These are phyloP conservation scores for Tetragnatha versicolor DNA, from an alignment of 1,140 invertebrate genomes.

Conservation along the genomic window DNA sequence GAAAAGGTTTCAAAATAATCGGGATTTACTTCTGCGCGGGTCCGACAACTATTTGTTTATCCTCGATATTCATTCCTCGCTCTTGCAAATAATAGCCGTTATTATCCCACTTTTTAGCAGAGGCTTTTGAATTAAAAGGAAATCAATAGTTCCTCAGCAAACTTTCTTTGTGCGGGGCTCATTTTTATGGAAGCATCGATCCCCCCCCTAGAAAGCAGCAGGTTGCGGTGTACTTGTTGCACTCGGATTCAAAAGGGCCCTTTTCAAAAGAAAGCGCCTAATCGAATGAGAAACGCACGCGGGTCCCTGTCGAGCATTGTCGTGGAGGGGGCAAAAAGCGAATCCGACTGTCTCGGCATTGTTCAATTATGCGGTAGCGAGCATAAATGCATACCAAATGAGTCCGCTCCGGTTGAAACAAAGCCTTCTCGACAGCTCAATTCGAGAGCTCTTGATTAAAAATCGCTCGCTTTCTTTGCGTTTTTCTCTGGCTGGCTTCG, in stretches of 20 bases:
- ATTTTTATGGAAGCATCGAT: slow-evolving; percentile 21
- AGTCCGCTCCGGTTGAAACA: slow-evolving; percentile 39
- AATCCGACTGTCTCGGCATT: slow-evolving; percentile 37
- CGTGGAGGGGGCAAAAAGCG: slow-evolving; percentile 16
- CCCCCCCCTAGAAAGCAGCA: slow-evolving; percentile 42
- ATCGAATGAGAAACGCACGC: slow-evolving; percentile 53
- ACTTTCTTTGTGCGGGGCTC: slow-evolving; percentile 45
- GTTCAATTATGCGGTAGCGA: slow-evolving; percentile 46
- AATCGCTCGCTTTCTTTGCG: slow-evolving; percentile 39
- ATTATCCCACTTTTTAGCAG: slow-evolving; percentile 49
- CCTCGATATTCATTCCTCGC: slow-evolving; percentile 24
- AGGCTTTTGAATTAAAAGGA: slow-evolving; percentile 53
- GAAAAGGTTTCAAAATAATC: slow-evolving; percentile 6
- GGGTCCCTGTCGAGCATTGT: slow-evolving; percentile 47
- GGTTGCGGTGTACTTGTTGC: slow-evolving; percentile 50
- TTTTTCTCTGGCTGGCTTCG: neutral
- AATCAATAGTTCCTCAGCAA: slow-evolving; percentile 41
- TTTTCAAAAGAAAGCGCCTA: slow-evolving; percentile 38
- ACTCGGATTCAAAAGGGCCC: slow-evolving; percentile 22
- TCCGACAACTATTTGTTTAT: slow-evolving; percentile 19
- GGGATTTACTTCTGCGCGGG: neutral
- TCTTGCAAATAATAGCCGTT: slow-evolving; percentile 33
- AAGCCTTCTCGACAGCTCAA: slow-evolving; percentile 20
- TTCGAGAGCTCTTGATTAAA: slow-evolving; percentile 35
- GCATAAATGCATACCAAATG: slow-evolving; percentile 49